Conservation (phyloP, 2,113 vertebrate genomes). For the Hyaena hyaena region DNA sequence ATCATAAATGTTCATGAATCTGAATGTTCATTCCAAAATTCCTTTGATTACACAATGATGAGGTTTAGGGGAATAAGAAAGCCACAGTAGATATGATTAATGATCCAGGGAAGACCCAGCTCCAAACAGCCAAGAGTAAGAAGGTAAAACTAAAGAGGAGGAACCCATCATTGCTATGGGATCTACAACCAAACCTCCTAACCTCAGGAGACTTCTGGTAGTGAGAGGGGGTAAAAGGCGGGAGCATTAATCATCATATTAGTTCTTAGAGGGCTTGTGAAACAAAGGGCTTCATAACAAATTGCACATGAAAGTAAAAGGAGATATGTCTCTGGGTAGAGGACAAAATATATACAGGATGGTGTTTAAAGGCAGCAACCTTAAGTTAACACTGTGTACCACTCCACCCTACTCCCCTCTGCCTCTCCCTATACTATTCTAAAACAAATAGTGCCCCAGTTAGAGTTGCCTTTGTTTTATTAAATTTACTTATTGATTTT, state of each 20-base stretch:
- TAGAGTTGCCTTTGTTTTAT: background rate
- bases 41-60: background rate
- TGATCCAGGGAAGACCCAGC: background rate
- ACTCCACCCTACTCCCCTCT: background rate
- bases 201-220: background rate
- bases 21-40: background rate
- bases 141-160: background rate
- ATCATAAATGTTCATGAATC: background rate
- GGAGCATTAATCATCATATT: background rate
- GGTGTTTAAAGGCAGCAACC: background rate
- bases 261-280: background rate
- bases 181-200: background rate
- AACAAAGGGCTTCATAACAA: background rate
- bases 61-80: background rate
- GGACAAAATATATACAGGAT: background rate
- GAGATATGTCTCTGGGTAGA: background rate
- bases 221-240: background rate
- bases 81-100: background rate
- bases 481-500: too few relatives aligned
- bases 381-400: background rate
- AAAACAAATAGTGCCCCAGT: background rate
- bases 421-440: background rate
- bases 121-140: background rate
- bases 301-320: background rate
- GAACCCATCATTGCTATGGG: background rate